These are phyloP conservation scores for Nyctibius grandis DNA, from an alignment of 2,797 vertebrate species.

Conservation along the genomic window DNA sequence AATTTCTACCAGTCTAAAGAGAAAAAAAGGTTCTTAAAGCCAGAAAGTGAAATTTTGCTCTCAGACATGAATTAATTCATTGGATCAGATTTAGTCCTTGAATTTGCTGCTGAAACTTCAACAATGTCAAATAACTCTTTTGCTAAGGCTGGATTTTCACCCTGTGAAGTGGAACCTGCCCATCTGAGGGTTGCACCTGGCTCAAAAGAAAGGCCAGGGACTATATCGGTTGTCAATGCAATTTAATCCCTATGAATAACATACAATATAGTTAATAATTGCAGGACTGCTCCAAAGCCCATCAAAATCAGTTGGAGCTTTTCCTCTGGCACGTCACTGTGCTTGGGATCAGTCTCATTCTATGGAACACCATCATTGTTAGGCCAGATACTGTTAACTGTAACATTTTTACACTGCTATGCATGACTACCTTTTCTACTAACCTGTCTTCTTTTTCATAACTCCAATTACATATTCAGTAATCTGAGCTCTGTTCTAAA, in stretches of 20 bases:
- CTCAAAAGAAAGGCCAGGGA: neutral
- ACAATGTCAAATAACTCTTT: neutral
- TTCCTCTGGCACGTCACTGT: rapidly evolving
- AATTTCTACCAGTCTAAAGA: neutral
- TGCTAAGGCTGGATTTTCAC: neutral
- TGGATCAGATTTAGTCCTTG: neutral
- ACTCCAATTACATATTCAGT: conserved; percentile 13
- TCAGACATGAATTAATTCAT: neutral
- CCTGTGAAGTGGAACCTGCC: neutral
- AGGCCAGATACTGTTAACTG: neutral
- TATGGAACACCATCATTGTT: neutral
- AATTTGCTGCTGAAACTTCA: conserved; percentile 4
- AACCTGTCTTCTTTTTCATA: neutral
- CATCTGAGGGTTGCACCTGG: neutral
- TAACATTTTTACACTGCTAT: neutral
- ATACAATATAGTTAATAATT: neutral
- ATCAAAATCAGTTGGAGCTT: neutral
- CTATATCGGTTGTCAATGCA: neutral
- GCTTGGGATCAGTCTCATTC: neutral
- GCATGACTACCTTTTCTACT: neutral
- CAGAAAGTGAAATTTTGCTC: neutral
- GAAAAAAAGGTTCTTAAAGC: neutral
- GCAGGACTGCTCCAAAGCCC: neutral
- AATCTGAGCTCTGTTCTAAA: conserved; percentile 50
- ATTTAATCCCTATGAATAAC: neutral